phyloP scores from a whole-genome alignment of 2,113 vertebrate species.

The Bufo bufo region DNA sequence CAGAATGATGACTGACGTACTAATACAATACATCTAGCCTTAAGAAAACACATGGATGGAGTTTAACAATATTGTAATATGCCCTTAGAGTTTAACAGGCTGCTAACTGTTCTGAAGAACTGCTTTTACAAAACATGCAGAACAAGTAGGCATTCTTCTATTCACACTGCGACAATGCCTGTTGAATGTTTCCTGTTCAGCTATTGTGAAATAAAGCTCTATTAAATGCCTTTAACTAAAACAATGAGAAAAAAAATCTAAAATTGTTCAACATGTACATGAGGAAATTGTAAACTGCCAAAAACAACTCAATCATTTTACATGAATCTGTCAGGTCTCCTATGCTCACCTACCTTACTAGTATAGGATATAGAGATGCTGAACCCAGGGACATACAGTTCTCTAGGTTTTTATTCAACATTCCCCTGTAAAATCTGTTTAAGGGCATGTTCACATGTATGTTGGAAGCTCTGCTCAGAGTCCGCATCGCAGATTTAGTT shows the following conservation, averaged over 20 bases:
- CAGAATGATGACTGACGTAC: slow-evolving; percentile 41
- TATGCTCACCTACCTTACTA: too few relatives aligned
- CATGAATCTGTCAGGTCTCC: too few relatives aligned
- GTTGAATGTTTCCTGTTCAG: background rate
- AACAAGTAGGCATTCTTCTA: background rate
- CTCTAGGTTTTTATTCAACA: too few relatives aligned
- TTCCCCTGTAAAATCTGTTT: too few relatives aligned
- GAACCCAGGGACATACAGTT: too few relatives aligned
- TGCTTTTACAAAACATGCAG: background rate
- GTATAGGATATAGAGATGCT: too few relatives aligned
- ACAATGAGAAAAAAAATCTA: background rate
- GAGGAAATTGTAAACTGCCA: background rate
- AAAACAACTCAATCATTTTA: too few relatives aligned
- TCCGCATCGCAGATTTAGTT: too few relatives aligned
- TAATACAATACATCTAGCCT: slow-evolving; percentile 14
- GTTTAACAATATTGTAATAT: slow-evolving; percentile 3
- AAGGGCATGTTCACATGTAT: too few relatives aligned
- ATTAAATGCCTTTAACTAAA: background rate
- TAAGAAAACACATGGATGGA: background rate
- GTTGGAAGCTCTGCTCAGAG: too few relatives aligned
- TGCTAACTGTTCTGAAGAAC: background rate
- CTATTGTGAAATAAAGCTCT: background rate
- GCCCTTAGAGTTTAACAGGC: background rate
- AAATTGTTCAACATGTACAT: background rate
- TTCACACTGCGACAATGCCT: background rate